Base-by-base conservation (phyloP, 2,797 vertebrate species). In the Schizopygopsis malacanthus region DNA sequence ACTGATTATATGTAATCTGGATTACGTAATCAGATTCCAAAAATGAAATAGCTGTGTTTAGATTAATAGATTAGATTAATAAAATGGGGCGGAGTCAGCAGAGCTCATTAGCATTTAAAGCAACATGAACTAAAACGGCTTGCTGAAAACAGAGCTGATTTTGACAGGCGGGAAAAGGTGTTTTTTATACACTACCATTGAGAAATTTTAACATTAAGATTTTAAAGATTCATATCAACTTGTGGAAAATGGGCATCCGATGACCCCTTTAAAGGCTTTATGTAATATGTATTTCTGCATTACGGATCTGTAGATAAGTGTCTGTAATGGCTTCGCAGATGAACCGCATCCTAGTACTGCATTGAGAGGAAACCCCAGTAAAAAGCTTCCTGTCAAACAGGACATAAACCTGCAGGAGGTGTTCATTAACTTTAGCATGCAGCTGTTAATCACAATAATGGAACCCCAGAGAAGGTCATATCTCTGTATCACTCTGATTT, bases 401-500 rank as follows among this genome's bases (percentile, higher is more conserved):
- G 86, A 90, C 85, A 90, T 87, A 25, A 91, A 86, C 89, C 76
- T 13, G 69, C 81, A 65, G 67, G 56, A 84, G 86, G 59, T 87
- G 61, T 86, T 4, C 47, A 43, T 86, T 79, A 50, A 65, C 37
- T 87, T 82, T 76, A 37, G 25, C 63, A 54, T 82, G 52, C 88
- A 87, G 83, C 87, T 81, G 79, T 90, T 89, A 83, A 88, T 87
- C 80, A 75, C 89, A 88, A 90, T 92, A 41, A 91, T 86, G 71
- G 78, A 28, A 75, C 89, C 87, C 80, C 70, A 89, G 76, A 88
- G 87, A 91, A 92, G 92, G 88, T 90, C 89, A 90, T 82, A 83
- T 72, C 89, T 85, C 76, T 78, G 88, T 90, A 91, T 76, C 75
- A 12, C 82, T 82, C 85, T 92, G 67, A 92, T 90, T 93, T 91